Evolutionary conservation across 35 echinoderm and acorn worm species (phyloP), one percentile per base, ranked within the genome.

Genomic region (Eucidaris tribuloides): DNA sequence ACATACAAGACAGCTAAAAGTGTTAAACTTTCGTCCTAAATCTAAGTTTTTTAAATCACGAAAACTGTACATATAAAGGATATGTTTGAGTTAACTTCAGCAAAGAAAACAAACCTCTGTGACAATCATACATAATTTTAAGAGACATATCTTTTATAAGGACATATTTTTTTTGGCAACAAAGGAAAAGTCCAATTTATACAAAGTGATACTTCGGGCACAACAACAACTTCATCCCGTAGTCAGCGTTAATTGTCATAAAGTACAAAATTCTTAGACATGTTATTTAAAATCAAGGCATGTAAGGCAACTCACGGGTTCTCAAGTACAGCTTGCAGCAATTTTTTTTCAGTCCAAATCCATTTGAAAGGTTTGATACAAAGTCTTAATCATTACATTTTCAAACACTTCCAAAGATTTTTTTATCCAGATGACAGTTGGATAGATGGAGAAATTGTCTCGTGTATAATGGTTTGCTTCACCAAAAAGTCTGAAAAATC

Each of bases 131-230:
- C 22, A 74, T 19, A 74, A 44, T 74, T 4, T 1, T 9, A 74
- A 74, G 37, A 72, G 44, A 74, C n/a, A n/a, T n/a, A n/a, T n/a
- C n/a, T n/a, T n/a, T n/a, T n/a, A 74, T 74, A 33, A 74, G 44
- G 68, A 74, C 68, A 74, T 74, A n/a, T n/a, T n/a, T n/a, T n/a
- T n/a, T n/a, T 74, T 74, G 68, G 68, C 68, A 74, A 74, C 68
- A 40, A 74, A 74, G 37, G 68, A 74, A 74, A 74, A 74, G 68
- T 74, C 68, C 68, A 74, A 74, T 74, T 74, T 74, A 74, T 74
- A 74, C 68, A 74, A 74, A 72, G n/a, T n/a, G n/a, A n/a, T n/a
- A n/a, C n/a, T n/a, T n/a, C n/a, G n/a, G n/a, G n/a, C n/a, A n/a
- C 11, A 32, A 32, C 60, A 34, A 43, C 37, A 36, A 40, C 44